Evolutionary conservation across 1,140 invertebrate species (phyloP).

Genomic region (Ceratitis capitata): DNA sequence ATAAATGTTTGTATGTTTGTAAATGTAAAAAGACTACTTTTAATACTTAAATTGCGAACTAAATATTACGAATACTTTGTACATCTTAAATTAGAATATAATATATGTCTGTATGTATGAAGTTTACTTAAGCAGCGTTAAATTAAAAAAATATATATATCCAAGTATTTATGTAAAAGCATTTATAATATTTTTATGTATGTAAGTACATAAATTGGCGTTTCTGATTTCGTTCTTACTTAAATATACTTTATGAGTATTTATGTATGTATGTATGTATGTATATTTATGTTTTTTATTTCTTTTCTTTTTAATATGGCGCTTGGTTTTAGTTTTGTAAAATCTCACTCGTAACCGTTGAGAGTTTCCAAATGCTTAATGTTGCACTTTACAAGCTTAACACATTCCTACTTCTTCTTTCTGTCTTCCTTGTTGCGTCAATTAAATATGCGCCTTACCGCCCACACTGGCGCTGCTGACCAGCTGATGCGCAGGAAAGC

Average conservation of each 20-base stretch:
- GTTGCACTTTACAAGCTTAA: not conserved
- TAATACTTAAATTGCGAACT: not conserved
- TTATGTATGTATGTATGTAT: too few relatives aligned
- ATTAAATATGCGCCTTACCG: constrained; percentile 13
- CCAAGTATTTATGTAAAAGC: not conserved
- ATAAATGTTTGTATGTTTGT: not conserved
- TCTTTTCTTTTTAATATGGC: not conserved
- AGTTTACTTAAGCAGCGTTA: not conserved
- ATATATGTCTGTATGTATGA: too few relatives aligned
- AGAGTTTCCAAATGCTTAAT: constrained; percentile 3
- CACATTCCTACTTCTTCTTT: not conserved
- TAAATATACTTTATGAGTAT: not conserved
- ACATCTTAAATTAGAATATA: not conserved
- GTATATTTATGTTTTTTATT: not conserved
- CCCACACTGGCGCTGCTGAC: constrained; percentile 66
- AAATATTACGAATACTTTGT: not conserved
- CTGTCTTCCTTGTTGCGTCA: not conserved
- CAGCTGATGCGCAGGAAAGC: constrained; percentile 78
- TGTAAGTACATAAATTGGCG: constrained; percentile 1
- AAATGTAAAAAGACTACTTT: not conserved
- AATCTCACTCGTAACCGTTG: constrained; percentile 37
- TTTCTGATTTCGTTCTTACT: not conserved
- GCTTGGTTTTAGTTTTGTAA: not conserved
- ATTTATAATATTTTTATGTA: too few relatives aligned
- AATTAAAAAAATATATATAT: not conserved